These are phyloP conservation scores for Gallinago paraguaiae DNA, from an alignment of 2,113 vertebrate genomes.

Conservation along the genomic window DNA sequence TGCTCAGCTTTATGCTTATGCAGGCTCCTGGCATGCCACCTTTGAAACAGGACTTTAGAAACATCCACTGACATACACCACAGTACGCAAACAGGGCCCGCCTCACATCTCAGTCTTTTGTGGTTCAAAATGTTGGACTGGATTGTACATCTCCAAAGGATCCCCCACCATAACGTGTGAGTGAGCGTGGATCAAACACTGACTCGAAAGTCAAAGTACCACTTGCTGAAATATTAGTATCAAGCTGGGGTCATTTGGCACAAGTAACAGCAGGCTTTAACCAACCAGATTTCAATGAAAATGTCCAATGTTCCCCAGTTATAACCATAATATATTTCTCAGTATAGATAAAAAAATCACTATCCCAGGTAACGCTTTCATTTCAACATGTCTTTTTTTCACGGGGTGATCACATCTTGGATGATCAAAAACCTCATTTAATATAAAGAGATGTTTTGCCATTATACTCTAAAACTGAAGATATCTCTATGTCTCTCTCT, in stretches of 20 bases:
- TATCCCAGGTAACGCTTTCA: not conserved
- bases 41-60: not conserved
- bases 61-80: not conserved
- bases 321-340: not conserved
- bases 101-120: not conserved
- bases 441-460: not conserved
- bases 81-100: not conserved
- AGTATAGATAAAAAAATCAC: not conserved
- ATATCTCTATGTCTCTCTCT: not conserved
- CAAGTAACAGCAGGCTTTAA: not conserved
- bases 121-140: not conserved
- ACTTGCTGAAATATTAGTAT: not conserved
- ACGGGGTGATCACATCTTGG: not conserved
- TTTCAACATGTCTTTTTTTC: not conserved
- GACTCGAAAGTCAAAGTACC: not conserved
- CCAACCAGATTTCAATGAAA: not conserved
- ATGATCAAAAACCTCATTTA: not conserved
- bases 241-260: not conserved
- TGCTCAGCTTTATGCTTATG: not conserved
- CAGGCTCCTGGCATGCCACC: not conserved
- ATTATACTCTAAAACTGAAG: not conserved
- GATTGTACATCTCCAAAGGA: not conserved
- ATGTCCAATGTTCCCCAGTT: not conserved
- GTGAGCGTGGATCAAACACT: not conserved
- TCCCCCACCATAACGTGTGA: not conserved